Conservation (phyloP, 2,797 vertebrate species). For the Eulemur coronatus region DNA sequence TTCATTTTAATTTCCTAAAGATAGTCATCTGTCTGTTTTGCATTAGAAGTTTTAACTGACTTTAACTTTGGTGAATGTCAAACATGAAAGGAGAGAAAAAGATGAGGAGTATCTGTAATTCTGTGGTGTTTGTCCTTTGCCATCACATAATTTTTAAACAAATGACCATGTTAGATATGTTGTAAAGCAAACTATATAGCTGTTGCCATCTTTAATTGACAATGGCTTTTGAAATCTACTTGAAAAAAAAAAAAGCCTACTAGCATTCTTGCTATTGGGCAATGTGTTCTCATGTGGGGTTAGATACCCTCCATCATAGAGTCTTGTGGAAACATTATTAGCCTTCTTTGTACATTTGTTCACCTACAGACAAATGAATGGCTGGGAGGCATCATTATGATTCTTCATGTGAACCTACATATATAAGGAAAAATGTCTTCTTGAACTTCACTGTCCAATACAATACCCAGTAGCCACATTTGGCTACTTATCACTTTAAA, state of each 20-base stretch:
- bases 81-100: neutral
- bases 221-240: constrained; percentile 12
- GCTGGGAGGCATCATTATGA: neutral
- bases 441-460: neutral
- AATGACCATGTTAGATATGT: neutral
- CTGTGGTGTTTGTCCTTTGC: neutral
- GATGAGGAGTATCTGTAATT: neutral
- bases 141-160: neutral
- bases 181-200: neutral
- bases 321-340: neutral
- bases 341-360: neutral
- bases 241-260: neutral
- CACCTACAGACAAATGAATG: neutral
- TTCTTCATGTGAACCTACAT: neutral
- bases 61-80: neutral
- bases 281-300: neutral
- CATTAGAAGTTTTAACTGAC: neutral
- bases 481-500: neutral
- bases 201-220: neutral
- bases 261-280: neutral
- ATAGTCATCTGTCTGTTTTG: neutral
- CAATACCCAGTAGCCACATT: neutral
- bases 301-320: neutral
- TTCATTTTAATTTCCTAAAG: neutral
- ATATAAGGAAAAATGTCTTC: neutral